phyloP scores from a whole-genome alignment of 2,888 invertebrate species.

The Myopa testacea region DNA sequence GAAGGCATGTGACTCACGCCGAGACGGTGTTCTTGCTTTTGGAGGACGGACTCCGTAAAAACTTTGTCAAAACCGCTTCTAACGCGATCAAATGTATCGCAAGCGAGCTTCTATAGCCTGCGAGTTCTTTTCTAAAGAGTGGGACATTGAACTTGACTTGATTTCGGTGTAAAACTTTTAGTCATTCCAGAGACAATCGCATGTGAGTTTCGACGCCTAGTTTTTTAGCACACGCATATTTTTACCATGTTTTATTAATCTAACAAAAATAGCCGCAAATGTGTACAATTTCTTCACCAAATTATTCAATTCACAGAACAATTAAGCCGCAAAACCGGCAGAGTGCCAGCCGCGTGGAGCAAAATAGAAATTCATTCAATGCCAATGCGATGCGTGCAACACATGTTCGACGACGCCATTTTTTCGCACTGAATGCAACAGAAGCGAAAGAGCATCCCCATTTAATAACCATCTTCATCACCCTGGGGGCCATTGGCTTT shows the following conservation, averaged over 20 bases:
- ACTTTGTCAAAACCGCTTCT: neutral
- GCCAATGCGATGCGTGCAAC: conserved; percentile 27
- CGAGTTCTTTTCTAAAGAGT: too few species aligned
- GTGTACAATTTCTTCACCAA: conserved; percentile 20
- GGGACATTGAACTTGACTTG: too few species aligned
- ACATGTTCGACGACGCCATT: conserved; percentile 30
- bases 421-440: conserved; percentile 30
- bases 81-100: neutral
- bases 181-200: neutral
- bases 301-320: conserved; percentile 36
- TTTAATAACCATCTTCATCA: conserved; percentile 36
- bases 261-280: conserved; percentile 7
- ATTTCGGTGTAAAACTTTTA: too few species aligned
- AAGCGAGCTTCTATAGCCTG: neutral
- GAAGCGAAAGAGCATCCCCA: conserved; percentile 21
- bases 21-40: neutral
- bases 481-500: conserved; percentile 38
- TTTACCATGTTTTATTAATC: neutral
- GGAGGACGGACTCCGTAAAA: neutral
- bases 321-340: conserved; percentile 24
- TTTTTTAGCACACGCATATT: neutral
- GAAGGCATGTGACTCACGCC: conserved; percentile 18
- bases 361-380: conserved; percentile 31
- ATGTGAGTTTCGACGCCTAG: neutral
- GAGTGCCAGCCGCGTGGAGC: conserved; percentile 6